Conservation (phyloP, 2,888 invertebrate genomes). For the Hermodice carunculata region DNA sequence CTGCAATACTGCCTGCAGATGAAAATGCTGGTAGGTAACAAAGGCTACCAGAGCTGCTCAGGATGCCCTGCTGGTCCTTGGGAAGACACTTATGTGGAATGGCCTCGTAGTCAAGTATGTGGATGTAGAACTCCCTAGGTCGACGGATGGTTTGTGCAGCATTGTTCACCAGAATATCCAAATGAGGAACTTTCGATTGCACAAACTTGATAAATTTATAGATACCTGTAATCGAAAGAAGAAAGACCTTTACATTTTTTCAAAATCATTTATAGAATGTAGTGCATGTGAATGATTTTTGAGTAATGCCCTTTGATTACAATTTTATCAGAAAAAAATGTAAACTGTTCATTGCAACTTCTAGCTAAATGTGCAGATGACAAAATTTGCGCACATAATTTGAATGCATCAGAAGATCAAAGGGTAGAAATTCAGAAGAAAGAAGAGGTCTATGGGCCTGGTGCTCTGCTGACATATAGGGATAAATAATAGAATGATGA, state of each 20-base stretch:
- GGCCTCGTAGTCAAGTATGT: constrained; percentile 15
- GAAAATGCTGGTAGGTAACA: background rate
- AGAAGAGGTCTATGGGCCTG: too few species aligned
- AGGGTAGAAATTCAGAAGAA: too few species aligned
- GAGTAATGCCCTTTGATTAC: too few species aligned
- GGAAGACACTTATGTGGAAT: constrained; percentile 12
- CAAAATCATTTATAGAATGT: background rate
- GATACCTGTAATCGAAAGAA: constrained; percentile 12
- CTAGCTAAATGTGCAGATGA: too few species aligned
- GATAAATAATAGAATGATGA: too few species aligned
- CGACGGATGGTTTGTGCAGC: constrained; percentile 28
- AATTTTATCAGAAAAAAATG: too few species aligned
- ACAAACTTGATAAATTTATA: constrained; percentile 20
- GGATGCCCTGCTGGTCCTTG: background rate
- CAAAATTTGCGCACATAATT: too few species aligned
- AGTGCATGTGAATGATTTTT: too few species aligned
- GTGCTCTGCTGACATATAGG: too few species aligned
- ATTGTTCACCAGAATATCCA: constrained; percentile 29
- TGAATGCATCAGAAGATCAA: too few species aligned
- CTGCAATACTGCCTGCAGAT: too few species aligned
- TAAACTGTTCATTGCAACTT: too few species aligned
- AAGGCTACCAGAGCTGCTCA: background rate
- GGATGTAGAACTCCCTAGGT: constrained; percentile 17
- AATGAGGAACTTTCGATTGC: constrained; percentile 13
- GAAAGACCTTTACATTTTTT: background rate